phyloP scores from a whole-genome alignment of 2,113 vertebrate species.

The Bos indicus region DNA sequence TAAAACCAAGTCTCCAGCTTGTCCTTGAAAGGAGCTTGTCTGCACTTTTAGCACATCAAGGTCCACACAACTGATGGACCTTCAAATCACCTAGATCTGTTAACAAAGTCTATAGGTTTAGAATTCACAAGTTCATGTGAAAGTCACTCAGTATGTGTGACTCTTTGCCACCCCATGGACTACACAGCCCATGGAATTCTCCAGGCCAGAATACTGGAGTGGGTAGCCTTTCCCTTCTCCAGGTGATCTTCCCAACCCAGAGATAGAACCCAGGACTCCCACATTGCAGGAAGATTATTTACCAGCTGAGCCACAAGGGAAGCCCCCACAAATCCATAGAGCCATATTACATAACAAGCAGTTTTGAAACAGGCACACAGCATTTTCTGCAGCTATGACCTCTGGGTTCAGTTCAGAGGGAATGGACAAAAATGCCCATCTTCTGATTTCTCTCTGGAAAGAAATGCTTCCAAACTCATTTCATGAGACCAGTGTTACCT shows the following conservation, averaged over 20 bases:
- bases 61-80: neutral
- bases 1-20: neutral
- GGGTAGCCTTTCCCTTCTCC: neutral
- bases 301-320: neutral
- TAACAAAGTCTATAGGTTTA: neutral
- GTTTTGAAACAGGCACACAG: neutral
- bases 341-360: neutral
- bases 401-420: neutral
- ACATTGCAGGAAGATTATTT: neutral
- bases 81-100: neutral
- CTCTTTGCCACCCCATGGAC: neutral
- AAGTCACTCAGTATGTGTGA: neutral
- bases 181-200: neutral
- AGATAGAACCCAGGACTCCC: neutral
- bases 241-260: neutral
- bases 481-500: neutral
- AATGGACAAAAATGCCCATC: neutral
- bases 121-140: neutral
- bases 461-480: neutral
- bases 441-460: neutral
- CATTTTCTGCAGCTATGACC: neutral
- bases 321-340: neutral
- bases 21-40: neutral
- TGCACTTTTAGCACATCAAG: neutral
- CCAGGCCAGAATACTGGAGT: neutral